These are phyloP conservation scores for Carettochelys insculpta DNA, from an alignment of 2,113 vertebrate genomes.

Conservation along the genomic window DNA sequence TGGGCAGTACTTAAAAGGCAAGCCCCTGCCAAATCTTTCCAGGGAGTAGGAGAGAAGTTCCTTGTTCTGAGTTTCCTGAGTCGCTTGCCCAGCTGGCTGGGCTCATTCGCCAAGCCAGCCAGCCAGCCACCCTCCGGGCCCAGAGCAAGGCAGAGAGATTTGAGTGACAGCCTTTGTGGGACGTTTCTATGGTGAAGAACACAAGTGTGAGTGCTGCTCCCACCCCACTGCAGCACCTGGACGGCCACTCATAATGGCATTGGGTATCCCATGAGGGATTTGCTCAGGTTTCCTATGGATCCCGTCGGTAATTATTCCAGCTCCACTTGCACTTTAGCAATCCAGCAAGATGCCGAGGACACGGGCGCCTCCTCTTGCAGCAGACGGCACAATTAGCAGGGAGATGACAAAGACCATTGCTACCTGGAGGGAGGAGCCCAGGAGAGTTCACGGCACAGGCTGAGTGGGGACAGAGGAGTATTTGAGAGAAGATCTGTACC, in stretches of 20 bases:
- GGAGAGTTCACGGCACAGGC: accelerated
- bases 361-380: neutral
- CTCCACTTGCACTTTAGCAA: neutral
- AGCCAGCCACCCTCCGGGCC: neutral
- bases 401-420: neutral
- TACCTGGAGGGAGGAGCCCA: neutral
- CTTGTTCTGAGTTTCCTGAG: neutral
- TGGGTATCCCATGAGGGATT: neutral
- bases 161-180: neutral
- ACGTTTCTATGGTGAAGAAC: neutral
- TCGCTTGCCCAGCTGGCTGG: neutral
- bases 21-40: neutral
- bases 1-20: neutral
- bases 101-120: neutral
- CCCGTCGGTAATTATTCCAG: neutral
- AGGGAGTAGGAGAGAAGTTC: neutral
- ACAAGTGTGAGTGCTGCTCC: neutral
- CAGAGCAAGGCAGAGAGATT: neutral
- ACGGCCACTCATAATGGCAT: neutral
- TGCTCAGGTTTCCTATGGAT: neutral
- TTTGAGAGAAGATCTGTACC: constrained; percentile 66
- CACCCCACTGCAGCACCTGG: neutral
- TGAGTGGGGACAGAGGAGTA: accelerated
- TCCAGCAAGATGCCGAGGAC: neutral
- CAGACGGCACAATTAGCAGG: neutral